These are phyloP conservation scores for Lasioglossum marginatum DNA, from an alignment of 2,888 invertebrate species.

Conservation along the genomic window DNA sequence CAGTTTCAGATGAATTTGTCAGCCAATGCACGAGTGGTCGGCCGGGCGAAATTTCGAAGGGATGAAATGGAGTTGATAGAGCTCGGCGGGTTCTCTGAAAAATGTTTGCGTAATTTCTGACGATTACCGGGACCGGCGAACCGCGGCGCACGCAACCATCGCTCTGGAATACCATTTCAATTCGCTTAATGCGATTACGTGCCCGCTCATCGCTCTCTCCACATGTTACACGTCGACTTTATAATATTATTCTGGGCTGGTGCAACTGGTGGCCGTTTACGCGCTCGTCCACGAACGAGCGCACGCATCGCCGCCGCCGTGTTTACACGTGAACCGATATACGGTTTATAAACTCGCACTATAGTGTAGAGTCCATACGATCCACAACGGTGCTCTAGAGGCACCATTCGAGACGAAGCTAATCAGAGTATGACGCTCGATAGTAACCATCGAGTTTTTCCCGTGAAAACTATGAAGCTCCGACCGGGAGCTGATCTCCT, in stretches of 20 bases:
- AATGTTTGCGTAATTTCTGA: constrained; percentile 57
- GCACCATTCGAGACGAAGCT: constrained; percentile 42
- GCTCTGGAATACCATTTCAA: constrained; percentile 71
- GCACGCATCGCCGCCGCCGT: constrained; percentile 20
- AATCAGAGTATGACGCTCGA: constrained; percentile 73
- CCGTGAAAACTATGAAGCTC: constrained; percentile 27
- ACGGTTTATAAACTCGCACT: constrained; percentile 16
- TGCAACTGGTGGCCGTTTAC: constrained; percentile 54
- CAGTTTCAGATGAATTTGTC: background rate
- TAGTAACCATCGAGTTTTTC: constrained; percentile 20
- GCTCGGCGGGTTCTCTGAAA: constrained; percentile 20
- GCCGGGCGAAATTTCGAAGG: background rate
- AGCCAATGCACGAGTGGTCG: background rate
- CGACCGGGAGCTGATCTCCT: constrained; percentile 18
- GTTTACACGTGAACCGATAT: constrained; percentile 28
- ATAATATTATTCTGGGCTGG: constrained; percentile 26
- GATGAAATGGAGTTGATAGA: background rate
- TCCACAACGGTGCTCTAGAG: background rate
- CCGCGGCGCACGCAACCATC: constrained; percentile 60
- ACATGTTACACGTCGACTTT: constrained; percentile 51
- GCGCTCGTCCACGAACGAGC: constrained; percentile 28
- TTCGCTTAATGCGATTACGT: constrained; percentile 73
- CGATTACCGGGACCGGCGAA: constrained; percentile 67
- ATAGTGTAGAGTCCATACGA: background rate
- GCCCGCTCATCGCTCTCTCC: constrained; percentile 58